Percentiles rank a stretch among this genome's conserved stretches.
These are phyloP conservation scores for Pimephales promelas DNA, from an alignment of 2,113 vertebrate genomes.

Conservation along the genomic window DNA sequence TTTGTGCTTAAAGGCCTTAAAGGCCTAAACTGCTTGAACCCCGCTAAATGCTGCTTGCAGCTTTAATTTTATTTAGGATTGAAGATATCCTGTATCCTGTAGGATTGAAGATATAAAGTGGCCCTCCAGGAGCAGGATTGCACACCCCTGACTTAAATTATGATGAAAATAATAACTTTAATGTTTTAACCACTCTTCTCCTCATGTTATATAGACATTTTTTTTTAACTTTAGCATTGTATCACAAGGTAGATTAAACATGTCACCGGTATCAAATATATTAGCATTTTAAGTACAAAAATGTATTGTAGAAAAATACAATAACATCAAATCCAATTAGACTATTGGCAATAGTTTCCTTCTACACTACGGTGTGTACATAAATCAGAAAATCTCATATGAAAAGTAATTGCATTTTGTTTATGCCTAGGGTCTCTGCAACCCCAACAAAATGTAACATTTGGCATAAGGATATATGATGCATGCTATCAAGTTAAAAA, in stretches of 20 bases:
- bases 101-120: too few relatives aligned
- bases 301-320: background rate
- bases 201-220: background rate
- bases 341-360: background rate
- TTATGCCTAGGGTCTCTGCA: background rate
- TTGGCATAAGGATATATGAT: background rate
- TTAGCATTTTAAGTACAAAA: background rate
- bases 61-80: background rate
- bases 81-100: too few relatives aligned
- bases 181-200: background rate
- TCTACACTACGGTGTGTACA: background rate
- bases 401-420: background rate
- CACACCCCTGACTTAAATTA: background rate
- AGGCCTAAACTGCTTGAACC: too few relatives aligned
- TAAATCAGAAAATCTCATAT: background rate
- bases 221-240: background rate
- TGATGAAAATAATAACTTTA: background rate
- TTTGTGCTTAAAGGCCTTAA: too few relatives aligned
- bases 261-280: background rate
- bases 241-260: background rate
- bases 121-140: background rate
- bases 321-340: background rate
- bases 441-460: background rate
- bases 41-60: too few relatives aligned
- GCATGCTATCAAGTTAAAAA: background rate